phyloP scores from a whole-genome alignment of 2,797 vertebrate species.

The Gila robusta region DNA sequence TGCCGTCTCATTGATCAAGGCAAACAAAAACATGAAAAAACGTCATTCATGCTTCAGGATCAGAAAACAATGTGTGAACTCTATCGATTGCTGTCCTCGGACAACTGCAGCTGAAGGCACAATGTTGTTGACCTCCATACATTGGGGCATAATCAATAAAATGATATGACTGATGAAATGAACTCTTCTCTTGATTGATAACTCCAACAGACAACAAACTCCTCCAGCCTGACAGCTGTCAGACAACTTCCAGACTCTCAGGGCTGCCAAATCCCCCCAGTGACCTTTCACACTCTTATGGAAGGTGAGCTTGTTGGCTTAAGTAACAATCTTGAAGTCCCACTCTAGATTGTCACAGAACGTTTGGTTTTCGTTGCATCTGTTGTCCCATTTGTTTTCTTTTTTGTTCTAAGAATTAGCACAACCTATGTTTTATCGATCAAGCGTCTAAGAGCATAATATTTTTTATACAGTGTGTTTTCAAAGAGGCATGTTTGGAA shows the following conservation, averaged over 20 bases:
- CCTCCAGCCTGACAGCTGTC: conserved; percentile 49
- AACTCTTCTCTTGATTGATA: conserved; percentile 68
- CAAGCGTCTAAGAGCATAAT: neutral
- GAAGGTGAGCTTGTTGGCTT: conserved; percentile 47
- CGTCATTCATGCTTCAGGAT: neutral
- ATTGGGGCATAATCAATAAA: conserved; percentile 65
- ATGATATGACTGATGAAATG: conserved; percentile 68
- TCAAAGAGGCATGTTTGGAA: neutral
- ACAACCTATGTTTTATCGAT: neutral
- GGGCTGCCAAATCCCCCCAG: conserved; percentile 22
- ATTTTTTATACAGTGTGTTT: neutral
- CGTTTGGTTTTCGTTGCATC: conserved; percentile 21
- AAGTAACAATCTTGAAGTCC: conserved; percentile 1
- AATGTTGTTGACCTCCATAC: conserved; percentile 55
- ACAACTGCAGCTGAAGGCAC: conserved; percentile 53
- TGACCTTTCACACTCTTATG: conserved; percentile 53
- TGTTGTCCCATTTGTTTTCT: neutral
- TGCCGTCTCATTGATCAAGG: neutral
- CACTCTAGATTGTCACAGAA: conserved; percentile 19
- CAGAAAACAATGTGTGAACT: conserved; percentile 57
- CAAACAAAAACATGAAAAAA: conserved; percentile 13
- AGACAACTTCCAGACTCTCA: conserved; percentile 32
- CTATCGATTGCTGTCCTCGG: conserved; percentile 64
- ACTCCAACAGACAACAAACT: conserved; percentile 41
- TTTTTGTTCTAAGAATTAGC: conserved; percentile 19